phyloP scores from a whole-genome alignment of 2,888 invertebrate species.

The Plagiodera versicolora region DNA sequence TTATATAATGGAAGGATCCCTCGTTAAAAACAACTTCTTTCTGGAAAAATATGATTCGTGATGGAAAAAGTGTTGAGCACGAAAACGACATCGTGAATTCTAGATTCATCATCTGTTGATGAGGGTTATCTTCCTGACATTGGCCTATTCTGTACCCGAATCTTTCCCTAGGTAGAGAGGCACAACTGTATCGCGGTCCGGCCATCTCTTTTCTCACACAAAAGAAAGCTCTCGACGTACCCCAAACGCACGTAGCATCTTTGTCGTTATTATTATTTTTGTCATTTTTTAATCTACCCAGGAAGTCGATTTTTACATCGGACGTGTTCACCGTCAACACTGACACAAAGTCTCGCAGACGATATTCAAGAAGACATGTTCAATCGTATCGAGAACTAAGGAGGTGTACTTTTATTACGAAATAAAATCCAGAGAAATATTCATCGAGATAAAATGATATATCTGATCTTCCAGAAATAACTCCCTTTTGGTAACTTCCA shows the following conservation, averaged over 20 bases:
- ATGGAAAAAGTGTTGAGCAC: no score
- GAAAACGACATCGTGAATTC: no score
- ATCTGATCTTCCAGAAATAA: no score
- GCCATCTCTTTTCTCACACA: conserved; percentile 41
- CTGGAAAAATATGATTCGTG: no score
- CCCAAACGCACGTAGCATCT: conserved; percentile 53
- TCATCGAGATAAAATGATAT: no score
- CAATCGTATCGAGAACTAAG: background rate
- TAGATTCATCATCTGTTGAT: background rate
- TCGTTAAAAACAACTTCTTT: no score
- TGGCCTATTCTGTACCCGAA: conserved; percentile 27
- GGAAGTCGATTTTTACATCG: conserved; percentile 51
- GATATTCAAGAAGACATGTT: background rate
- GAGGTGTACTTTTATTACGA: no score
- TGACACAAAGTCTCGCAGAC: conserved; percentile 23
- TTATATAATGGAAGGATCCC: no score
- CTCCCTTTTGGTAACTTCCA: no score
- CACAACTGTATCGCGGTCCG: conserved; percentile 44
- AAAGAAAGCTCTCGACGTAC: conserved; percentile 50
- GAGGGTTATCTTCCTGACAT: background rate
- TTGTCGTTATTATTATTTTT: conserved; percentile 39
- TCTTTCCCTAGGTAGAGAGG: conserved; percentile 31
- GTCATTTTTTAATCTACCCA: conserved; percentile 48
- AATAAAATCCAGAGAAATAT: no score
- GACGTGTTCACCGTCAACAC: conserved; percentile 43